A percentile compares a stretch with the other conserved stretches of the same genome.
phyloP scores from a whole-genome alignment of 1,140 invertebrate genomes.

The Drosophila neocordata region DNA sequence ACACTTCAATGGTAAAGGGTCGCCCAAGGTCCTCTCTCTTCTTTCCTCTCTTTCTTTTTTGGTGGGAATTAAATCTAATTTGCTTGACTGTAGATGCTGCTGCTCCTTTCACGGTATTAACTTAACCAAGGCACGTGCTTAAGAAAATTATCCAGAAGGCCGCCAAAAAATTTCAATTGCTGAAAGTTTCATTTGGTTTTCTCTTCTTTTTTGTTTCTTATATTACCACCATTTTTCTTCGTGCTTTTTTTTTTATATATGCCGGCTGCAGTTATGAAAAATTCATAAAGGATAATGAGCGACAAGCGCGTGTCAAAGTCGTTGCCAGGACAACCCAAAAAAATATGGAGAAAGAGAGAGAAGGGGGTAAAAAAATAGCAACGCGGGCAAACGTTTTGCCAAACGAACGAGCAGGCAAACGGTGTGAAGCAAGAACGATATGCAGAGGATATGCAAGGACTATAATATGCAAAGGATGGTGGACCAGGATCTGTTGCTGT shows the following conservation, averaged over 20 bases:
- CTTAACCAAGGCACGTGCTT: constrained; percentile 67
- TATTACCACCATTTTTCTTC: background rate
- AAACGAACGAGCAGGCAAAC: constrained; percentile 72
- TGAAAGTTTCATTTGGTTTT: constrained; percentile 39
- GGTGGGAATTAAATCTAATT: constrained; percentile 63
- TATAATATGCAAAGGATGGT: constrained; percentile 10
- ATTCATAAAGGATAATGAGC: constrained; percentile 81
- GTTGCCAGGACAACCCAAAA: constrained; percentile 46
- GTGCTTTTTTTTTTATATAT: constrained; percentile 23
- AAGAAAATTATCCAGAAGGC: constrained; percentile 59
- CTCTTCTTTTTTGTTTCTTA: background rate
- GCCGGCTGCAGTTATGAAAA: constrained; percentile 71
- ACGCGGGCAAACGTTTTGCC: constrained; percentile 60
- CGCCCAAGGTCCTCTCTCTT: constrained; percentile 10
- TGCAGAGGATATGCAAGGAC: constrained; percentile 34
- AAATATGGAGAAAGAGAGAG: background rate
- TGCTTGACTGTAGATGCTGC: constrained; percentile 37
- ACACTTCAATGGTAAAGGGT: constrained; percentile 63
- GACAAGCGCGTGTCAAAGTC: constrained; percentile 75
- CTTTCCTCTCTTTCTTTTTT: background rate
- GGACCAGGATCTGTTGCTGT: constrained; percentile 16
- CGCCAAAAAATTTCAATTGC: constrained; percentile 63
- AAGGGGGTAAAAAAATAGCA: background rate
- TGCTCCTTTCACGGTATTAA: constrained; percentile 58
- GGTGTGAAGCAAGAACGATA: constrained; percentile 39